Conservation (phyloP, 2,888 invertebrate species). For the Druceiella hillmani region DNA sequence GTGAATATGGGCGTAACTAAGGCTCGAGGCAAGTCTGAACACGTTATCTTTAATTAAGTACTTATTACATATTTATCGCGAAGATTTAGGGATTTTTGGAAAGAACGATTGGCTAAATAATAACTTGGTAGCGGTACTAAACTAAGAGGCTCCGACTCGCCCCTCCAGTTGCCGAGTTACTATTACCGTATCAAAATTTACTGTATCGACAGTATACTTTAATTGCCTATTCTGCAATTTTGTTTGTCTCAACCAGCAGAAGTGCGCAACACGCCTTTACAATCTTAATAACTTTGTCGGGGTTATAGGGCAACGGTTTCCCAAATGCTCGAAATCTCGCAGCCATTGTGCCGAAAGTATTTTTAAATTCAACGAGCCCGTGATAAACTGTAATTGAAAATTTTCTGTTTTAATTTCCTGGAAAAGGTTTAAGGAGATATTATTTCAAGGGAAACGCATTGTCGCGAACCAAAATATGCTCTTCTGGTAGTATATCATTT, state of each 20-base stretch:
- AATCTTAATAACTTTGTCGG: conserved; percentile 4
- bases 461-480: conserved; percentile 16
- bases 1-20: no score
- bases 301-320: conserved; percentile 7
- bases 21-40: conserved; percentile 12
- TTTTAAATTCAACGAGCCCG: conserved; percentile 18
- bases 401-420: conserved; percentile 9
- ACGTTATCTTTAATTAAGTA: conserved; percentile 16
- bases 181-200: conserved; percentile 17
- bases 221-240: conserved; percentile 12
- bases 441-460: conserved; percentile 21
- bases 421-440: conserved; percentile 22
- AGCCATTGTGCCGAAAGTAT: conserved; percentile 19
- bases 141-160: conserved; percentile 15
- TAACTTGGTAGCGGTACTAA: conserved; percentile 13
- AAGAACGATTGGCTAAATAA: conserved; percentile 16
- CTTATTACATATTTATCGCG: conserved; percentile 14
- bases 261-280: no score
- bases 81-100: conserved; percentile 15
- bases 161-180: conserved; percentile 18
- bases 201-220: conserved; percentile 11
- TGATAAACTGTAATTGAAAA: conserved; percentile 4
- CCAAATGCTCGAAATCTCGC: no score
- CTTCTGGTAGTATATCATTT: conserved; percentile 18
- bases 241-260: no score